A percentile compares a stretch with the other conserved stretches of the same genome.
Conservation (phyloP, 1,140 invertebrate genomes). For the Matsumurasca onukii region DNA sequence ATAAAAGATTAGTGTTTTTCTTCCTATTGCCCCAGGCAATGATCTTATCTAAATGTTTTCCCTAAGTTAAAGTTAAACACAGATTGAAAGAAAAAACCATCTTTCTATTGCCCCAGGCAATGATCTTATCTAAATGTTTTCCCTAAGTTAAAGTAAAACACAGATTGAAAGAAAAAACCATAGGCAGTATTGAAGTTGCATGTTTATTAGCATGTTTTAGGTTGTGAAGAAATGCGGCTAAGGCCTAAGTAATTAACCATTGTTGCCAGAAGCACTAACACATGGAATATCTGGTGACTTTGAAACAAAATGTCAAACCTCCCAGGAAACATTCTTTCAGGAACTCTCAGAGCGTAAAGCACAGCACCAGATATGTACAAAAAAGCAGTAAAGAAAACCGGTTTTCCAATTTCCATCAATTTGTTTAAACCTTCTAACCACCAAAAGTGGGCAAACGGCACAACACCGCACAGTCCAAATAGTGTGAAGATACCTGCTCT, state of each 20-base stretch:
- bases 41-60: too few relatives aligned
- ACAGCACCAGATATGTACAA: not conserved
- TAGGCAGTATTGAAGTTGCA: too few relatives aligned
- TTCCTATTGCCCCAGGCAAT: too few relatives aligned
- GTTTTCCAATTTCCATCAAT: not conserved
- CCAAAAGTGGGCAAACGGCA: not conserved
- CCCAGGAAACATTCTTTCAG: constrained; percentile 1
- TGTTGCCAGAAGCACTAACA: not conserved
- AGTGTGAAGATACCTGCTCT: not conserved
- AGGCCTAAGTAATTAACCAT: constrained; percentile 6
- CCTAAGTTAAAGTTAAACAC: too few relatives aligned
- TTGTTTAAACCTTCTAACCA: not conserved
- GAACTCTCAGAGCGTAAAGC: not conserved
- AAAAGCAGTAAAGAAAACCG: not conserved
- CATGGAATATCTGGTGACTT: constrained; percentile 17
- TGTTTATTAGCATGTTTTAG: too few relatives aligned
- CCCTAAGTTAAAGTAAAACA: too few relatives aligned
- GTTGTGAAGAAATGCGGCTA: too few relatives aligned
- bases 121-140: too few relatives aligned
- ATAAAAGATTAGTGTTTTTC: too few relatives aligned
- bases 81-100: too few relatives aligned
- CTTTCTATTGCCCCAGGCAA: too few relatives aligned
- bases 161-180: too few relatives aligned
- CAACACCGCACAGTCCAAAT: not conserved
- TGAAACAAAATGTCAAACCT: constrained; percentile 6